Evolutionary conservation across 2,888 invertebrate species (phyloP).

Genomic region (Taphrorychus bicolor): DNA sequence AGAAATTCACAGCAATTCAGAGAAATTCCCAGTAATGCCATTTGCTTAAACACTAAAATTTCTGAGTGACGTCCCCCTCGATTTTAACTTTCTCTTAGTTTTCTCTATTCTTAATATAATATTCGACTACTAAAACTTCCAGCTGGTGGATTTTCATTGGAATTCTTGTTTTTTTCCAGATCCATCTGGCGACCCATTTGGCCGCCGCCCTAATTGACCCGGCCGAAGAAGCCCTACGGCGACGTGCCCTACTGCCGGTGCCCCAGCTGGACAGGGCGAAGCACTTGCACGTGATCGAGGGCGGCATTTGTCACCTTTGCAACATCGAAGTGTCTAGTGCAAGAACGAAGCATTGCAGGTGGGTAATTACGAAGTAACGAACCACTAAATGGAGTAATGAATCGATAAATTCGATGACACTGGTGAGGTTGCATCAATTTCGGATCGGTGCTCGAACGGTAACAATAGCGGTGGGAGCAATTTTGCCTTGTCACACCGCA

Average conservation of each 20-base stretch:
- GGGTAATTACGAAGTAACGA: not conserved
- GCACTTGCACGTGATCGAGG: constrained; percentile 94
- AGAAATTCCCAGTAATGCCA: no score
- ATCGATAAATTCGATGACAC: not conserved
- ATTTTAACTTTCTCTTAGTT: no score
- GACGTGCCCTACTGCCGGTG: constrained; percentile 58
- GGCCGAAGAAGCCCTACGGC: constrained; percentile 79
- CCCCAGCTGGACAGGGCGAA: constrained; percentile 86
- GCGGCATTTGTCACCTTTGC: constrained; percentile 93
- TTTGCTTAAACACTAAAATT: no score
- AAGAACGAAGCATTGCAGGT: constrained; percentile 86
- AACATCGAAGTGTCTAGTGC: constrained; percentile 74
- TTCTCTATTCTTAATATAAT: no score
- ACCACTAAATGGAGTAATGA: not conserved
- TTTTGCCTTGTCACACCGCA: not conserved
- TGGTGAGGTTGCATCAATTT: not conserved
- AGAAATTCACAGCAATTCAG: no score
- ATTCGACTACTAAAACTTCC: no score
- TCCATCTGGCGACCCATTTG: constrained; percentile 79
- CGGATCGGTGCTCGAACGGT: not conserved
- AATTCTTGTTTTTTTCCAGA: constrained; percentile 19
- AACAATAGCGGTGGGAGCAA: no score
- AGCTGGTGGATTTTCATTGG: no score
- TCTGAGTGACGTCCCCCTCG: no score
- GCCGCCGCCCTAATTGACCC: constrained; percentile 86